Evolutionary conservation across 2,797 vertebrate genomes (phyloP), one percentile per base, ranked within the genome.

Genomic region (Periophthalmus magnuspinnatus): DNA sequence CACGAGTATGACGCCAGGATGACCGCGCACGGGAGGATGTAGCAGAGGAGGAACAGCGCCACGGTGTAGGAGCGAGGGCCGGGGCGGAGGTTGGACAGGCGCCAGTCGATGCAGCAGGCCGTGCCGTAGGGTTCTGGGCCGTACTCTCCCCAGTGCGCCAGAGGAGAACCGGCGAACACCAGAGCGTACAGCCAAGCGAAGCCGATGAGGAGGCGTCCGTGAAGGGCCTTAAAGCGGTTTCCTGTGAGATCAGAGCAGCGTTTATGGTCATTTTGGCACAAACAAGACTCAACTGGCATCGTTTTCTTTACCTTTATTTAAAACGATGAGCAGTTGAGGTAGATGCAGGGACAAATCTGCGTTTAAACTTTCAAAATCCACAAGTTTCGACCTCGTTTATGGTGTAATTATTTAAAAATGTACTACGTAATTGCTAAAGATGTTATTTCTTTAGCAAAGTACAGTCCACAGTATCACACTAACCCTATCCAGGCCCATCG

Each of bases 31-130:
- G 94, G 95, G 13, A 95, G 74, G 81, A 93, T 80, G 87, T 93
- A 95, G 84, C 95, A 95, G 85, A 90, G 91, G 69, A 93, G 17
- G 71, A 95, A 95, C 32, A 95, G 90, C 0, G 65, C 92, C 72
- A 89, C 52, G 0, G 86, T 93, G 78, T 91, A 95, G 56, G 93
- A 94, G 68, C 88, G 92, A 4, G 91, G 91, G 0, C 78, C 59
- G 0, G 70, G 33, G 2, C 88, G 85, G 54, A 78, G 57, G 57
- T 91, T 95, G 78, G 93, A 94, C 45, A 77, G 81, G 55, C 1
- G 80, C 93, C 94, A 94, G 87, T 95, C 92, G 45, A 95, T 94
- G 80, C 94, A 95, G 77, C 94, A 95, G 76, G 94, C 94, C 1
- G 94, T 95, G 34, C 94, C 95, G 0, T 95, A 95, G 33, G 94